These are phyloP conservation scores for Andrena trimmerana DNA, from an alignment of 2,888 invertebrate species.

Conservation along the genomic window DNA sequence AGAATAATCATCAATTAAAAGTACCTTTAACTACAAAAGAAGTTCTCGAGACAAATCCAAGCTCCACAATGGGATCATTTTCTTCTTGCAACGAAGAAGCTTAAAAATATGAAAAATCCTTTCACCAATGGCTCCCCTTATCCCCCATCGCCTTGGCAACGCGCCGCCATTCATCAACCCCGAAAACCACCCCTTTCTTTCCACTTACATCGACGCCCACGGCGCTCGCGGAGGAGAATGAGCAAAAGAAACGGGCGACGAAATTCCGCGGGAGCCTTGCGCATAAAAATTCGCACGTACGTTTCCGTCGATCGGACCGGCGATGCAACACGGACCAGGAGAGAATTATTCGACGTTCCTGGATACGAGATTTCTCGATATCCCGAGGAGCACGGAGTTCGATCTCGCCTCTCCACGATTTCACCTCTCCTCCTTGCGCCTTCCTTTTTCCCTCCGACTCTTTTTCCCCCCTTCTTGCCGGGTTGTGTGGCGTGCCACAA, in stretches of 20 bases:
- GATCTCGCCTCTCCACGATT: slow-evolving; percentile 63
- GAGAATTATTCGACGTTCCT: slow-evolving; percentile 58
- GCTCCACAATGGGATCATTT: no score
- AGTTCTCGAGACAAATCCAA: no score
- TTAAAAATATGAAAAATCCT: no score
- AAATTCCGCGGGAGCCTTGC: slow-evolving; percentile 11
- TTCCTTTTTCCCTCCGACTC: slow-evolving; percentile 23
- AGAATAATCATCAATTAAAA: no score
- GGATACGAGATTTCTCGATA: slow-evolving; percentile 60
- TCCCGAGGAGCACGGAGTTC: slow-evolving; percentile 51
- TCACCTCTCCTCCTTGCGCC: slow-evolving; percentile 29
- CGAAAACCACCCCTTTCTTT: slow-evolving; percentile 16
- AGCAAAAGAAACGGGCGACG: background rate
- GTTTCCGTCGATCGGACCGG: slow-evolving; percentile 46
- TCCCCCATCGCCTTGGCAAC: background rate
- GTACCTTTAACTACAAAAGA: no score
- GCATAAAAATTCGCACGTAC: slow-evolving; percentile 52
- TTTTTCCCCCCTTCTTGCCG: slow-evolving; percentile 15
- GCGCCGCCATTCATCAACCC: slow-evolving; percentile 15
- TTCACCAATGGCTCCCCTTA: background rate
- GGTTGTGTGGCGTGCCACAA: slow-evolving; percentile 49
- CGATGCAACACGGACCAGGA: slow-evolving; percentile 24
- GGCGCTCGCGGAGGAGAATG: no score
- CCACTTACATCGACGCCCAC: slow-evolving; percentile 9
- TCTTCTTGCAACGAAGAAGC: no score